These are phyloP conservation scores for Silurus lanzhouensis DNA, from an alignment of 2,797 vertebrate species.

Conservation along the genomic window DNA sequence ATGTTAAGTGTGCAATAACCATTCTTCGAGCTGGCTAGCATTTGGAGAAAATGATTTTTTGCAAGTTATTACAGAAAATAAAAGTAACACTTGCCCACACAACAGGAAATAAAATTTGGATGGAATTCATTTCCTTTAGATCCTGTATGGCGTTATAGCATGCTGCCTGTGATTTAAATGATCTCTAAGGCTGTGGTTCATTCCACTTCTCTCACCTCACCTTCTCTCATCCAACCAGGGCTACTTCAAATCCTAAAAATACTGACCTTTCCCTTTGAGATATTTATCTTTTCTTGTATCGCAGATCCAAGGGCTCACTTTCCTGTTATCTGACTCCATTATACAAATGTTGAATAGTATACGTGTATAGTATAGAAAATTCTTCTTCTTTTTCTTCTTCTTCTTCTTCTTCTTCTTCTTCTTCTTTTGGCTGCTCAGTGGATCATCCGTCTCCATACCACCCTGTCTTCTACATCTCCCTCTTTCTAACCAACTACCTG, in stretches of 20 bases:
- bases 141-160: conserved; percentile 11
- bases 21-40: conserved; percentile 11
- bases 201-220: not conserved
- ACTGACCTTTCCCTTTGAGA: conserved; percentile 34
- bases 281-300: conserved; percentile 30
- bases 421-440: too few relatives aligned
- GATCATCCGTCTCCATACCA: too few relatives aligned
- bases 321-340: not conserved
- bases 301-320: conserved; percentile 14
- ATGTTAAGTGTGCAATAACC: conserved; percentile 54
- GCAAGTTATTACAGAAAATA: conserved; percentile 40
- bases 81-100: conserved; percentile 29
- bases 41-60: conserved; percentile 42
- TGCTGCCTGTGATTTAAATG: conserved; percentile 22
- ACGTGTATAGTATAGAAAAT: not conserved
- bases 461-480: too few relatives aligned
- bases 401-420: too few relatives aligned
- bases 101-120: conserved; percentile 48
- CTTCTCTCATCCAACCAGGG: not conserved
- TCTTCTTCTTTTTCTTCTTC: too few relatives aligned
- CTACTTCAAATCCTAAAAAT: conserved; percentile 23
- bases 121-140: conserved; percentile 48
- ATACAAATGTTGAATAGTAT: not conserved
- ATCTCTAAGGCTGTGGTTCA: conserved; percentile 21
- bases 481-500: too few relatives aligned